Conservation (phyloP, 2,797 vertebrate species). For the Melopsittacus undulatus region DNA sequence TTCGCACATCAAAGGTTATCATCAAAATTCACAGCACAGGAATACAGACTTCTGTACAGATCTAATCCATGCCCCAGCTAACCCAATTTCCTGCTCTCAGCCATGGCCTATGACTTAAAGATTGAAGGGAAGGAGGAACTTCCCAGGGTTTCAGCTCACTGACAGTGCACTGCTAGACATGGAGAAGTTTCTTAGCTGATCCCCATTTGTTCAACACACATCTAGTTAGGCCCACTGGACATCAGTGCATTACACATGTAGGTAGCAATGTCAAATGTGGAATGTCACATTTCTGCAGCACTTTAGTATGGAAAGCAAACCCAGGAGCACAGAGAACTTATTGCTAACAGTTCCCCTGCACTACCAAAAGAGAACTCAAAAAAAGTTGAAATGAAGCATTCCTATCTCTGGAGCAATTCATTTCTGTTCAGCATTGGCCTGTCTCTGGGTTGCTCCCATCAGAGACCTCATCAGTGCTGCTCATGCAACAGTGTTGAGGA, state of each 20-base stretch:
- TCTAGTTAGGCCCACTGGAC: not conserved
- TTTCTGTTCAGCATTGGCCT: not conserved
- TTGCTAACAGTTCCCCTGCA: not conserved
- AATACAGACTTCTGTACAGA: not conserved
- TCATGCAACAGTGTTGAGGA: not conserved
- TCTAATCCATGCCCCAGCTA: not conserved
- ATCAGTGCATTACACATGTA: not conserved
- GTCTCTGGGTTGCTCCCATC: not conserved
- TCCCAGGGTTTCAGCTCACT: not conserved
- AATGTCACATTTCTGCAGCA: fast-evolving
- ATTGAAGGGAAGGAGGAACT: not conserved
- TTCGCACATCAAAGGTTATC: not conserved
- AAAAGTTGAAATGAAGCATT: not conserved
- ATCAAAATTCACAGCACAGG: not conserved
- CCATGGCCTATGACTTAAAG: not conserved
- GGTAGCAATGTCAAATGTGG: not conserved
- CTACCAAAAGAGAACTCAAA: not conserved
- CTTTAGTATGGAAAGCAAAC: not conserved
- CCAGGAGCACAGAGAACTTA: not conserved
- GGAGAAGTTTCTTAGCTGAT: not conserved
- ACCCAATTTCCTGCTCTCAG: not conserved
- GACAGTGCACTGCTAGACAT: not conserved
- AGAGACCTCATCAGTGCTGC: not conserved
- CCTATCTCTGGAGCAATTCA: not conserved
- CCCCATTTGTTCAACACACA: not conserved